Percentiles rank a stretch among this genome's conserved stretches.
These are phyloP conservation scores for Ichneumon xanthorius DNA, from an alignment of 2,888 invertebrate genomes.

Conservation along the genomic window DNA sequence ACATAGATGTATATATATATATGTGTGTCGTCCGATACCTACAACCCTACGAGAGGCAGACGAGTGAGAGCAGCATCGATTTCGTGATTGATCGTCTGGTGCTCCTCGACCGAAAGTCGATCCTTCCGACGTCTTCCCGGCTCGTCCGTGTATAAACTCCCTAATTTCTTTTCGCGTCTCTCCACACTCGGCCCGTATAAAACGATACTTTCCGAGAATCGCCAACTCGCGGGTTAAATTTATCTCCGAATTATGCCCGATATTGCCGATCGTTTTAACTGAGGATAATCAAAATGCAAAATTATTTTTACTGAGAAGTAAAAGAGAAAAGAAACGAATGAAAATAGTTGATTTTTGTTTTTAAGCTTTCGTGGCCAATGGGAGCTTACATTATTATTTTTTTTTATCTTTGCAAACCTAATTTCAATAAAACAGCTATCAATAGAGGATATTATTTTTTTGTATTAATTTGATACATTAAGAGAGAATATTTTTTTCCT, in stretches of 20 bases:
- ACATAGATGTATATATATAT: slow-evolving; percentile 10
- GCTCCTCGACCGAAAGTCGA: slow-evolving; percentile 56
- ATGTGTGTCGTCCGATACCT: slow-evolving; percentile 34
- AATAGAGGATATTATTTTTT: no score
- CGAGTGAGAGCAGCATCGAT: slow-evolving; percentile 73
- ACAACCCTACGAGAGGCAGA: slow-evolving; percentile 23
- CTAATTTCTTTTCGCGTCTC: slow-evolving; percentile 48
- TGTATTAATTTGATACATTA: no score
- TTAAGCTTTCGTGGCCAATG: no score
- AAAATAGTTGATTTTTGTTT: no score
- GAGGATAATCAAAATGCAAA: background rate
- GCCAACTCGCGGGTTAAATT: background rate
- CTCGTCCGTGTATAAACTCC: slow-evolving; percentile 41
- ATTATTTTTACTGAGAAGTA: no score
- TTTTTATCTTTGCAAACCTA: no score
- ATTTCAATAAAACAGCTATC: no score
- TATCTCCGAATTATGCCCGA: background rate
- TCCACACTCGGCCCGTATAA: slow-evolving; percentile 28
- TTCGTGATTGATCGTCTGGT: slow-evolving; percentile 76
- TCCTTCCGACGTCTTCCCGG: slow-evolving; percentile 44
- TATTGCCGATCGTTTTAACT: background rate
- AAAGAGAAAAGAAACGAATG: no score
- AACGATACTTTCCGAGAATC: slow-evolving; percentile 28
- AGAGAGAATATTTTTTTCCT: no score
- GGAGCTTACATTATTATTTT: no score